A percentile compares a stretch with the other conserved stretches of the same genome.
Evolutionary conservation across 1,140 invertebrate genomes (phyloP).

Genomic region (Pogonomyrmex californicus): DNA sequence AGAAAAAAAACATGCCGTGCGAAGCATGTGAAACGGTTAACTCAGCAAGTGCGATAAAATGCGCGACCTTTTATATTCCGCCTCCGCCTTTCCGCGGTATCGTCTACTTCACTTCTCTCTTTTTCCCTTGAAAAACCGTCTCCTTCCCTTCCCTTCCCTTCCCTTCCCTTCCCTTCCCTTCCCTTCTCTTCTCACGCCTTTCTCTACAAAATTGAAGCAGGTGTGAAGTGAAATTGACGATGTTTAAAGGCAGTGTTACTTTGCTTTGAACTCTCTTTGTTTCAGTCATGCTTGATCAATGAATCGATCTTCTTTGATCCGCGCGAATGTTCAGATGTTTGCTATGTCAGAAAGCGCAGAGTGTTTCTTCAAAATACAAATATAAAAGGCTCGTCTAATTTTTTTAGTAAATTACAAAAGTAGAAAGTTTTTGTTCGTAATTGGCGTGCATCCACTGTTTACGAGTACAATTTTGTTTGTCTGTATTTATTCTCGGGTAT

Average conservation of each 20-base stretch:
- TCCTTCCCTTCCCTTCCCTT: conserved; percentile 7
- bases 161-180: background rate
- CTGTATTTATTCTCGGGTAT: background rate
- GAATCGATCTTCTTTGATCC: background rate
- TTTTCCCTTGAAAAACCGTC: background rate
- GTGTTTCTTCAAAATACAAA: background rate
- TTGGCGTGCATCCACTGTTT: background rate
- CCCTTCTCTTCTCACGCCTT: background rate
- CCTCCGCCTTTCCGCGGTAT: conserved; percentile 21
- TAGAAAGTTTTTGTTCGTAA: conserved; percentile 17
- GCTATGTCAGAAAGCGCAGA: background rate
- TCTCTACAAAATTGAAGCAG: conserved; percentile 35
- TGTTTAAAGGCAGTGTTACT: conserved; percentile 6
- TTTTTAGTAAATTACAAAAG: conserved; percentile 3
- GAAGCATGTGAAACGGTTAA: conserved; percentile 62
- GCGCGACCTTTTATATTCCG: conserved; percentile 33
- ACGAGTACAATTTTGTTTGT: background rate
- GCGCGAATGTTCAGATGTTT: background rate
- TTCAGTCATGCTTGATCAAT: conserved; percentile 15
- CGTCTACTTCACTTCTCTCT: conserved; percentile 24
- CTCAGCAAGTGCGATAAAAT: conserved; percentile 66
- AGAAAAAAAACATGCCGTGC: background rate
- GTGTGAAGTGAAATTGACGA: conserved; percentile 1
- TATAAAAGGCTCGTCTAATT: background rate
- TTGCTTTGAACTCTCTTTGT: background rate